A percentile compares a stretch with the other conserved stretches of the same genome.
These are phyloP conservation scores for Meandrina meandrites DNA, from an alignment of 92 coral and sea anemone species.

Conservation along the genomic window DNA sequence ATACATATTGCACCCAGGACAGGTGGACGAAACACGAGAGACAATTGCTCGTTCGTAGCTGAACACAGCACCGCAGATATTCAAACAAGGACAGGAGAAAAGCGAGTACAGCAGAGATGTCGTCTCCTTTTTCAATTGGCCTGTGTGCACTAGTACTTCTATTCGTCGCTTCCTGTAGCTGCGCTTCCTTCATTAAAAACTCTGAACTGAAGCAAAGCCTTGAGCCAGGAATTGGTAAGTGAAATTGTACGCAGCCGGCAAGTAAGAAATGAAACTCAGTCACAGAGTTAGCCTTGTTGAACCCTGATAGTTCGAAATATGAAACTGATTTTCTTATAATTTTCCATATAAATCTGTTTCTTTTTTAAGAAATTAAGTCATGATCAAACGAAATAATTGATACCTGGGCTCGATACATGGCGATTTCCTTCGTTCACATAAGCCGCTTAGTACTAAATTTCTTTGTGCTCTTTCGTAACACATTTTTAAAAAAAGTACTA, in stretches of 20 bases:
- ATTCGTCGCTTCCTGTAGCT: background rate
- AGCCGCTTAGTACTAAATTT: no score
- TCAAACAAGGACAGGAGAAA: background rate
- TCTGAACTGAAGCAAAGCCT: background rate
- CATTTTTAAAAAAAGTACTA: no score
- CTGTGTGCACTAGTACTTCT: background rate
- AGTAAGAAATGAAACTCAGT: background rate
- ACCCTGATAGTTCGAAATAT: background rate
- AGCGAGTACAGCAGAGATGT: background rate
- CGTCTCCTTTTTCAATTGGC: background rate
- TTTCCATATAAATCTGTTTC: background rate
- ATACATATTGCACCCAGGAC: background rate
- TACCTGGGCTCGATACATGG: background rate
- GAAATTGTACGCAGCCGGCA: background rate
- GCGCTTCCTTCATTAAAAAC: constrained; percentile 12
- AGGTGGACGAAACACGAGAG: background rate
- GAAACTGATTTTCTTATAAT: background rate
- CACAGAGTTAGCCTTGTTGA: no score
- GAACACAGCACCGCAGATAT: background rate
- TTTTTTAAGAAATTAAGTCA: no score
- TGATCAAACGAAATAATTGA: no score
- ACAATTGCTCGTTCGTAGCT: background rate
- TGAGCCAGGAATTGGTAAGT: constrained; percentile 3
- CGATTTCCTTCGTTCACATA: no score
- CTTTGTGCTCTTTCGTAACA: no score